Conservation (phyloP, 1,140 invertebrate species). For the Plectrocnemia conspersa region DNA sequence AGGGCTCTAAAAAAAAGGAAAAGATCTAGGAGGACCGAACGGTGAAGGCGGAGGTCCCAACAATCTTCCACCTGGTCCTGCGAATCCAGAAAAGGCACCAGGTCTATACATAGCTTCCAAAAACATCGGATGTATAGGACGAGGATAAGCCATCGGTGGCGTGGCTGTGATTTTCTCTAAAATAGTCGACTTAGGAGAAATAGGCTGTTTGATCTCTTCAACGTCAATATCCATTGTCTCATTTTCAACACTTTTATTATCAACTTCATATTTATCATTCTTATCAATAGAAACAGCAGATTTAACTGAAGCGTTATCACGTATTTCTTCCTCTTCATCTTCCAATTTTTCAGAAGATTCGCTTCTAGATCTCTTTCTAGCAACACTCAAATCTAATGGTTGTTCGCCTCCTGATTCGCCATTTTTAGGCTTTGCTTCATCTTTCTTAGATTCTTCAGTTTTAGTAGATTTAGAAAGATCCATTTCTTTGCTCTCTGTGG, state of each 20-base stretch:
- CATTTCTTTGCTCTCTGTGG: constrained; percentile 34
- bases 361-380: constrained; percentile 49
- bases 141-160: constrained; percentile 69
- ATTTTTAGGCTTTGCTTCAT: neutral
- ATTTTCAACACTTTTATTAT: constrained; percentile 50
- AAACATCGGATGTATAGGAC: constrained; percentile 72
- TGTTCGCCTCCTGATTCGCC: constrained; percentile 50
- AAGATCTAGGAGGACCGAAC: constrained; percentile 56
- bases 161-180: constrained; percentile 35
- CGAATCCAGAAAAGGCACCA: constrained; percentile 54
- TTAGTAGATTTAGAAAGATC: constrained; percentile 43
- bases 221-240: constrained; percentile 51
- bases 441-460: constrained; percentile 20
- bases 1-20: constrained; percentile 71
- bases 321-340: constrained; percentile 45
- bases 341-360: constrained; percentile 44
- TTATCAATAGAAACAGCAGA: constrained; percentile 48
- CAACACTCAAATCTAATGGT: constrained; percentile 69
- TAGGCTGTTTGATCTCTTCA: constrained; percentile 42
- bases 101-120: constrained; percentile 67
- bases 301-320: constrained; percentile 43
- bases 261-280: constrained; percentile 35
- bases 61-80: constrained; percentile 48
- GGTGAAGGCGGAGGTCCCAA: constrained; percentile 53
- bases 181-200: constrained; percentile 25